A percentile compares a stretch with the other conserved stretches of the same genome.
These are phyloP conservation scores for Galerucella pusilla DNA, from an alignment of 2,888 invertebrate species.

Conservation along the genomic window DNA sequence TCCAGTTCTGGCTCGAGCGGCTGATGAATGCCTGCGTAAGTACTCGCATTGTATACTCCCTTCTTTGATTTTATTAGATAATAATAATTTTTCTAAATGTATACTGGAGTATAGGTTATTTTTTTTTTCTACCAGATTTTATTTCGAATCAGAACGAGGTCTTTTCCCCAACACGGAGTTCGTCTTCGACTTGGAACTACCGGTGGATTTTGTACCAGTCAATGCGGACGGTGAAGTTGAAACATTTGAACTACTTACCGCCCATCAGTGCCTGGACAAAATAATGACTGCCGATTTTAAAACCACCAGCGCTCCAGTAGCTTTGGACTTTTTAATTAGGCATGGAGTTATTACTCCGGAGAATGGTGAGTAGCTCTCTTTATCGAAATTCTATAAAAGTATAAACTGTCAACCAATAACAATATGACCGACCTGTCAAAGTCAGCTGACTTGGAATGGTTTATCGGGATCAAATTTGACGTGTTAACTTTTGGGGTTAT, in stretches of 20 bases:
- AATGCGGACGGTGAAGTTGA: constrained; percentile 96
- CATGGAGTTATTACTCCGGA: constrained; percentile 91
- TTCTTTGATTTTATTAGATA: no score
- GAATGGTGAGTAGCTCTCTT: constrained; percentile 73
- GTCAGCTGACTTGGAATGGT: no score
- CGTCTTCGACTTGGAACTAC: constrained; percentile 92
- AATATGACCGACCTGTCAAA: no score
- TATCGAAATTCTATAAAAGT: no score
- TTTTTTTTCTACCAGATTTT: constrained; percentile 71
- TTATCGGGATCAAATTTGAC: no score
- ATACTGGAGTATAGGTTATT: not conserved
- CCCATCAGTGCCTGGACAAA: constrained; percentile 84
- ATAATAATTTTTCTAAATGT: no score
- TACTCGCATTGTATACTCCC: no score
- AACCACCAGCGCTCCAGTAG: constrained; percentile 92
- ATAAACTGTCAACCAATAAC: no score
- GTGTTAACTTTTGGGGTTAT: no score
- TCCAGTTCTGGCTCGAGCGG: no score
- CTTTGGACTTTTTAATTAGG: constrained; percentile 91
- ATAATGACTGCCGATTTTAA: constrained; percentile 89
- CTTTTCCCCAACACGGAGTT: constrained; percentile 95
- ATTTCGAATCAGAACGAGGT: constrained; percentile 92
- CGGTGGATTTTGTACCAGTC: constrained; percentile 88
- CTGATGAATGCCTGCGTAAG: no score
- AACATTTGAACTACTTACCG: constrained; percentile 86